Percentiles rank a stretch among this genome's conserved stretches.
These are phyloP conservation scores for Ectobius pallidus DNA, from an alignment of 2,888 invertebrate species.

Conservation along the genomic window DNA sequence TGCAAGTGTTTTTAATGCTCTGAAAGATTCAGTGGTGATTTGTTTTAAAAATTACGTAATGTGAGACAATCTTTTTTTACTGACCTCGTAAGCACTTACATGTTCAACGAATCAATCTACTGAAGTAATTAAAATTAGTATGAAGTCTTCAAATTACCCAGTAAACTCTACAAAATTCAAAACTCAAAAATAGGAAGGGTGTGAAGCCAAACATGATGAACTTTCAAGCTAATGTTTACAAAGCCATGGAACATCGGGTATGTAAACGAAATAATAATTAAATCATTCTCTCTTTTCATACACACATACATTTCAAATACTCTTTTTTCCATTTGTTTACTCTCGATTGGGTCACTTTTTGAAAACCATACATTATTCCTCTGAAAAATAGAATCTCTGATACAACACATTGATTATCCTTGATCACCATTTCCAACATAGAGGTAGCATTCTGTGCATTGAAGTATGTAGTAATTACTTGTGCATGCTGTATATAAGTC, in stretches of 20 bases:
- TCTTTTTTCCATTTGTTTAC: background rate
- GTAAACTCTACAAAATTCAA: too few relatives aligned
- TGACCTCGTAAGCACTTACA: too few relatives aligned
- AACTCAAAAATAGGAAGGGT: too few relatives aligned
- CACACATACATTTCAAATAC: background rate
- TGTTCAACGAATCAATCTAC: too few relatives aligned
- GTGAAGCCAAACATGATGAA: background rate
- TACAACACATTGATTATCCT: constrained; percentile 18
- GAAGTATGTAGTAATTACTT: background rate
- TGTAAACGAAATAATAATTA: background rate
- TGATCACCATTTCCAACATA: constrained; percentile 2
- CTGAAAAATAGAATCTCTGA: background rate
- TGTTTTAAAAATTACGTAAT: too few relatives aligned
- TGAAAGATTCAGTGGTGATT: too few relatives aligned
- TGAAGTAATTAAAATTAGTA: too few relatives aligned
- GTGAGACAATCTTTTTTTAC: too few relatives aligned
- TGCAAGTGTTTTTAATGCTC: too few relatives aligned
- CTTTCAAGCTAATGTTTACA: background rate
- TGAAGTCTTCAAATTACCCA: too few relatives aligned
- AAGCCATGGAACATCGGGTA: background rate
- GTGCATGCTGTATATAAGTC: constrained; percentile 3
- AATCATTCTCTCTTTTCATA: background rate
- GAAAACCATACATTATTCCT: background rate
- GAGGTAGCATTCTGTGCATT: constrained; percentile 13
- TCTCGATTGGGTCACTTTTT: background rate